Base-by-base conservation (phyloP, 2,888 invertebrate species). In the Cremastobaeus sp. region DNA sequence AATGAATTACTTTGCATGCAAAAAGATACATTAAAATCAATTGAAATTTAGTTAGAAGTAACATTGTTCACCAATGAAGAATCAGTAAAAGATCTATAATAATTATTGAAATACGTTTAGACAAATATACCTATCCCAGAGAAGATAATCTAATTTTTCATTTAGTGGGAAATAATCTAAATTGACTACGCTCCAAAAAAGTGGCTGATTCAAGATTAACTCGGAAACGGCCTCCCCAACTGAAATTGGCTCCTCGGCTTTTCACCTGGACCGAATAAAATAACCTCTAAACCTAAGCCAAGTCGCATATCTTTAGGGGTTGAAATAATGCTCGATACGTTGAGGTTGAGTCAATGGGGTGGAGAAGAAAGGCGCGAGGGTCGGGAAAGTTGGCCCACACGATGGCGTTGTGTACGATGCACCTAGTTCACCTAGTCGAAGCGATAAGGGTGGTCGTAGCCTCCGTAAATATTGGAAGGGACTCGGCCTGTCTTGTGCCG, bases 381-480 rank as follows among this genome's bases (percentile, higher is more conserved):
- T 59, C 30, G 39, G 12, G 32, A 8, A 35, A 34, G 71, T 73
- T 70, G 65, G 76, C 37, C 65, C 71, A 55, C 45, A 55, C 71
- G 74, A 48, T 59, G 57, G 62, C 66, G 76, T 79, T 77, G 79
- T 81, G 78, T 77, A 76, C 81, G 80, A 78, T 79, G 79, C 78
- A 80, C 74, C 82, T 79, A 78, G 82, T 82, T 81, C 80, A 79
- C 80, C 82, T 84, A 83, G 84, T 81, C 76, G 78, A 76, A 47
- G 81, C 81, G 84, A 84, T 84, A 84, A 84, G 83, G 82, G 77
- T 66, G 68, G 75, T 77, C 79, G 82, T 79, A 79, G 81, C 82
- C 75, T 77, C 83, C 84, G 85, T 84, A 85, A 85, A 85, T 84
- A 84, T 85, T 80, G 80, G 77, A 77, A 78, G 76, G 80, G 81